These are phyloP conservation scores for Latrodectus hesperus DNA, from an alignment of 2,888 invertebrate genomes.

Conservation along the genomic window DNA sequence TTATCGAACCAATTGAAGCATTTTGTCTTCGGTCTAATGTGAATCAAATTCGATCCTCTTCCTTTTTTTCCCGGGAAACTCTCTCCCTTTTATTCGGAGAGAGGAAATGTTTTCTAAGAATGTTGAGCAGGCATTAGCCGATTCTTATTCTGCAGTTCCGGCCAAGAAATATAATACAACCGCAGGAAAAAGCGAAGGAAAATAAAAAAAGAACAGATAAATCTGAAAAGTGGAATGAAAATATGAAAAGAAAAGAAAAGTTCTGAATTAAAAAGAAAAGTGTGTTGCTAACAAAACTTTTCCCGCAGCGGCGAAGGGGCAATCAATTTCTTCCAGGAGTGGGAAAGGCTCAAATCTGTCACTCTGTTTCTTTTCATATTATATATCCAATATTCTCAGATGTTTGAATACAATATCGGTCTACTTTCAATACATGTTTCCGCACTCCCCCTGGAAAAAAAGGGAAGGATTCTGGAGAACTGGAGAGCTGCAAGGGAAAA, in stretches of 20 bases:
- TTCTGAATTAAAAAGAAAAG: conserved; percentile 56
- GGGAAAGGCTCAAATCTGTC: conserved; percentile 57
- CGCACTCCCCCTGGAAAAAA: conserved; percentile 22
- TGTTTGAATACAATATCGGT: conserved; percentile 63
- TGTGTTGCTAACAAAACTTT: conserved; percentile 59
- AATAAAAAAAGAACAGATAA: conserved; percentile 9
- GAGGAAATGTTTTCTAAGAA: no score
- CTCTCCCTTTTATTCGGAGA: not conserved
- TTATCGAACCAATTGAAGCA: conserved; percentile 36
- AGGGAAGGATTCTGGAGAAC: not conserved
- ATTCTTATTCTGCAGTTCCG: no score
- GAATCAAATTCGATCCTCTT: conserved; percentile 58
- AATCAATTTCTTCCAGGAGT: conserved; percentile 49
- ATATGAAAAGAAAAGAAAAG: conserved; percentile 4
- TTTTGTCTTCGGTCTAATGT: conserved; percentile 50
- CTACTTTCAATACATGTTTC: conserved; percentile 60
- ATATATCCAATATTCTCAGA: conserved; percentile 57
- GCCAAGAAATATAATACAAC: not conserved
- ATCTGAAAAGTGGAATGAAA: conserved; percentile 15
- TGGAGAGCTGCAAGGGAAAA: not conserved
- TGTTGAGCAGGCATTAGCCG: no score
- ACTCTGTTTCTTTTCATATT: conserved; percentile 49
- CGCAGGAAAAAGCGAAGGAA: conserved; percentile 9
- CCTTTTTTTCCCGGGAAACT: conserved; percentile 16
- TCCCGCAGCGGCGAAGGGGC: not conserved